Evolutionary conservation across 1,140 invertebrate species (phyloP), one percentile per base, ranked within the genome.

Genomic region (Trachymyrmex septentrionalis): DNA sequence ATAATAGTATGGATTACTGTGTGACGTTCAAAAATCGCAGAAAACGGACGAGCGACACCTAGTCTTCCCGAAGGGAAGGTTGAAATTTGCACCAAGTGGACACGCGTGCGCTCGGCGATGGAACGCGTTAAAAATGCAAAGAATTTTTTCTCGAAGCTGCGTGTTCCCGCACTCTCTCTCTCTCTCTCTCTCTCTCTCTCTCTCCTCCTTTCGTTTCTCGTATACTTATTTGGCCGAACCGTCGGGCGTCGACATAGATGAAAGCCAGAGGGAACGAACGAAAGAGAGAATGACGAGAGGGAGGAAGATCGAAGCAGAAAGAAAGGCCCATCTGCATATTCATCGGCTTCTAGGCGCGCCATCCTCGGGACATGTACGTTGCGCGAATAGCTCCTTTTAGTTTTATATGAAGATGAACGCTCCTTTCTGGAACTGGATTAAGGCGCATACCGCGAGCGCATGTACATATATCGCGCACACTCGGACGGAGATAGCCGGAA

Each of bases 271-370:
- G 61, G 21, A 69, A 7, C 21, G 63, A 69, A 19, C 38, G 38
- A 34, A 19, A 61, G 53, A 50, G 63, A 24, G 38, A 44, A 14
- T 24, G 21, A 50, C 38, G 38, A 27, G 44, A 34, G 16, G 38
- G 57, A 75, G 57, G 50, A 16, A 69, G 38, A 69, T 34, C 38
- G 76, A 44, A 30, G 48, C 24, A 84, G 69, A 53, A 78, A 84
- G 61, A 85, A 86, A 85, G 86, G 69, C 77, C 76, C 76, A 92
- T 92, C 80, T 92, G 89, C 91, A 92, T 92, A 92, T 92, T 92
- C 90, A 92, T 91, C 86, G 90, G 77, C 38, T 72, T 19, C 71
- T 66, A 71, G 76, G 67, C 78, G 59, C 61, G 55, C 53, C 64
- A 55, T 34, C 71, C 87, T 71, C 85, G 64, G 44, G 69, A 84